These are phyloP conservation scores for Drosophila burlai DNA, from an alignment of 1,140 invertebrate species.

Conservation along the genomic window DNA sequence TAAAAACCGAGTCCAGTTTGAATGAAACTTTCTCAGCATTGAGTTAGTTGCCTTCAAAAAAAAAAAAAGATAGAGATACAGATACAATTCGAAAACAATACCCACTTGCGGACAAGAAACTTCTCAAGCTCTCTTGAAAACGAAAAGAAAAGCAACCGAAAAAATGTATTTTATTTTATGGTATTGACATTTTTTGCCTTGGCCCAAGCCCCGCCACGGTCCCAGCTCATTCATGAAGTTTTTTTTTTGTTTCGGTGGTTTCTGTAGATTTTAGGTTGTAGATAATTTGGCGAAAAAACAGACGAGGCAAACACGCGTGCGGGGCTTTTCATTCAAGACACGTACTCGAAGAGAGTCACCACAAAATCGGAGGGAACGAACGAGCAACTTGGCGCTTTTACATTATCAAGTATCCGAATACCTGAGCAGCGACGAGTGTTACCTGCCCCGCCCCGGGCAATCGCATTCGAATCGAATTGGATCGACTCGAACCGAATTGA, in stretches of 20 bases:
- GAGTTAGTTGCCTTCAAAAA: neutral
- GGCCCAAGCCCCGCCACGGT: conserved; percentile 2
- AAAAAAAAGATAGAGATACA: neutral
- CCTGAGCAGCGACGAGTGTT: conserved; percentile 29
- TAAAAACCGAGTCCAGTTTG: conserved; percentile 6
- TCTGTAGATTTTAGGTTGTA: conserved; percentile 66
- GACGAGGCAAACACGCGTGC: conserved; percentile 16
- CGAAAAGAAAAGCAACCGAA: conserved; percentile 21
- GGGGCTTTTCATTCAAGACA: conserved; percentile 72
- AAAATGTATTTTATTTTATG: conserved; percentile 35
- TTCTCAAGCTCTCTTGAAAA: conserved; percentile 18
- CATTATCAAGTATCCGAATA: conserved; percentile 43
- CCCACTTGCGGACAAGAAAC: conserved; percentile 24
- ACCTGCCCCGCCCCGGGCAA: conserved; percentile 26
- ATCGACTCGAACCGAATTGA: conserved; percentile 17
- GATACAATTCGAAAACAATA: conserved; percentile 24
- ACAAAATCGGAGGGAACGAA: conserved; percentile 15
- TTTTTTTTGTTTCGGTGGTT: conserved; percentile 28
- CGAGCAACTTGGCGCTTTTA: conserved; percentile 41
- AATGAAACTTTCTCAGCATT: conserved; percentile 26
- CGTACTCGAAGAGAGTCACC: conserved; percentile 58
- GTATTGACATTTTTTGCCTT: conserved; percentile 56
- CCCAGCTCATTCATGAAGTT: conserved; percentile 74
- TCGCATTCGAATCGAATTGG: conserved; percentile 23
- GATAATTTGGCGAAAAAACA: conserved; percentile 63